Evolutionary conservation across 1,140 invertebrate species (phyloP).

Genomic region (Drosophila hydei): DNA sequence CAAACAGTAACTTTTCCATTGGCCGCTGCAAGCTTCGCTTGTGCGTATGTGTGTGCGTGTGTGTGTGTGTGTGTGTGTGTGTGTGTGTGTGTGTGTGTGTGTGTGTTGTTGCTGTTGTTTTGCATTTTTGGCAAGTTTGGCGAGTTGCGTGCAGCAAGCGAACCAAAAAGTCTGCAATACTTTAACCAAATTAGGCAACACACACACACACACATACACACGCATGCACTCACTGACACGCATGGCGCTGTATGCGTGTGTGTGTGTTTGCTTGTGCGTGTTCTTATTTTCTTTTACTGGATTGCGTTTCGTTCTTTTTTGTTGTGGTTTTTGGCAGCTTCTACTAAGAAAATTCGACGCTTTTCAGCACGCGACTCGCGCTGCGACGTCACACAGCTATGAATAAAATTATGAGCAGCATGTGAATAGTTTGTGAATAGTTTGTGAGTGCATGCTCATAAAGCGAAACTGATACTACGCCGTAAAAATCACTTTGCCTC

Average conservation of each 20-base stretch:
- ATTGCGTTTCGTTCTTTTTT: constrained; percentile 2
- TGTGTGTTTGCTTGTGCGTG: constrained; percentile 8
- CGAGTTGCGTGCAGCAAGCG: constrained; percentile 42
- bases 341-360: constrained; percentile 14
- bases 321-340: constrained; percentile 11
- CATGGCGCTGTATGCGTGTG: constrained; percentile 3
- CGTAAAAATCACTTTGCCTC: background rate
- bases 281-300: constrained; percentile 22
- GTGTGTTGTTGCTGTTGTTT: constrained; percentile 24
- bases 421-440: background rate
- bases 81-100: constrained; percentile 6
- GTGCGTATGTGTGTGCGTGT: constrained; percentile 4
- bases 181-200: constrained; percentile 53
- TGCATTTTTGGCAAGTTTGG: constrained; percentile 41
- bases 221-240: constrained; percentile 2
- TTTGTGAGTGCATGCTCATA: background rate
- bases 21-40: constrained; percentile 28
- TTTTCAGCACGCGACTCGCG: constrained; percentile 26
- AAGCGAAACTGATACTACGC: background rate
- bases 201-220: constrained; percentile 4
- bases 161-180: constrained; percentile 37
- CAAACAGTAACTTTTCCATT: constrained; percentile 35
- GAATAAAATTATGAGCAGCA: constrained; percentile 2
- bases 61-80: constrained; percentile 9
- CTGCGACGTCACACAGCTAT: constrained; percentile 29